Percentiles rank a stretch among this genome's conserved stretches.
Evolutionary conservation across 2,797 vertebrate species (phyloP).

Genomic region (Sebastes steindachneri): DNA sequence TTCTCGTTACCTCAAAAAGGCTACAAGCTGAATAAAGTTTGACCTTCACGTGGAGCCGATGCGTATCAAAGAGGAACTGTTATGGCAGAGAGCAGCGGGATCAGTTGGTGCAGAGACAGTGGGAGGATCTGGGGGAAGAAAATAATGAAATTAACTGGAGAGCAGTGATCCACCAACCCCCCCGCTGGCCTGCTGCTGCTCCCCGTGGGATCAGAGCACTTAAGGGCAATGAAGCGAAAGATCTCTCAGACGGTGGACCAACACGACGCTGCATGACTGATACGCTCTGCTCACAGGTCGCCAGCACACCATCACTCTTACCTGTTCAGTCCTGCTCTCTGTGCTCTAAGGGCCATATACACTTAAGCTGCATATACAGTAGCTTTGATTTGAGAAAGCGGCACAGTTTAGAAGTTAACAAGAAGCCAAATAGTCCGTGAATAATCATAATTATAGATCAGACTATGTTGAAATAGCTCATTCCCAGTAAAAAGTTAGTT

Average conservation of each 20-base stretch:
- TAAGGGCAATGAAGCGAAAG: conserved; percentile 42
- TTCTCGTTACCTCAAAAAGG: not conserved
- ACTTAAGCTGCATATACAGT: not conserved
- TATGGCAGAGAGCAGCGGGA: not conserved
- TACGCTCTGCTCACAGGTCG: conserved; percentile 15
- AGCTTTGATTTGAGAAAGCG: not conserved
- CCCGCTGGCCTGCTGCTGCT: conserved; percentile 26
- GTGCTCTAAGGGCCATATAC: not conserved
- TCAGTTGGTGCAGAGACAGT: not conserved
- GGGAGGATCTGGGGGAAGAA: not conserved
- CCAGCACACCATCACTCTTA: conserved; percentile 21
- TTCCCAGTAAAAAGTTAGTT: not conserved
- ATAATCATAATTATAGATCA: not conserved
- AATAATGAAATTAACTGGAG: conserved; percentile 34
- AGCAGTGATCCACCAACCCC: conserved; percentile 20
- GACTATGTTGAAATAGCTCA: not conserved
- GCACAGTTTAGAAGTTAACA: not conserved
- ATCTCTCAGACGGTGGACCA: conserved; percentile 35
- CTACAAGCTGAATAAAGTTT: not conserved
- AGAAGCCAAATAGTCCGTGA: not conserved
- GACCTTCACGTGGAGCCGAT: conserved; percentile 3
- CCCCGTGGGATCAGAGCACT: conserved; percentile 6
- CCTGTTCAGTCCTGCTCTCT: conserved; percentile 5
- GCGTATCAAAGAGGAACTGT: not conserved
- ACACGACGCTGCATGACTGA: conserved; percentile 19